Evolutionary conservation across 2,888 invertebrate species (phyloP).

Genomic region (Phlogophora meticulosa): DNA sequence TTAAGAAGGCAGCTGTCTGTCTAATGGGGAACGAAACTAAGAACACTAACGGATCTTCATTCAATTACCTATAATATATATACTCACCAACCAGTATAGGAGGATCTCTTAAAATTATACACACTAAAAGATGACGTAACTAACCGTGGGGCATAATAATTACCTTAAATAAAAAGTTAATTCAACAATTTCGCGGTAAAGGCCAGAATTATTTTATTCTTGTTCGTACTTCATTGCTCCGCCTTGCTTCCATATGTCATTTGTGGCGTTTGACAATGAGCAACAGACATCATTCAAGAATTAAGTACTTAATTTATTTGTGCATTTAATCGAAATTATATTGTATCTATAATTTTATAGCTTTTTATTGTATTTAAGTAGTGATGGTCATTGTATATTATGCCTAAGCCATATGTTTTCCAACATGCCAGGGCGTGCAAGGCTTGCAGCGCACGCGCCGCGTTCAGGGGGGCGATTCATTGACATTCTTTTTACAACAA

Average conservation of each 20-base stretch:
- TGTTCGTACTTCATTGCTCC: not conserved
- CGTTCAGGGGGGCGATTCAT: too few relatives aligned
- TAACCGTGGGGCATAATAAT: slow-evolving; percentile 13
- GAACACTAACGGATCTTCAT: too few relatives aligned
- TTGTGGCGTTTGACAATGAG: not conserved
- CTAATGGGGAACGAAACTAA: too few relatives aligned
- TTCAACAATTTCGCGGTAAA: not conserved
- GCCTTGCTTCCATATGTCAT: not conserved
- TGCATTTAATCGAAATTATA: slow-evolving; percentile 10
- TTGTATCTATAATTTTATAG: slow-evolving; percentile 4
- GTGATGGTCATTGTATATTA: slow-evolving; percentile 7
- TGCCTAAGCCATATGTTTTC: slow-evolving; percentile 24
- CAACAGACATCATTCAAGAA: not conserved
- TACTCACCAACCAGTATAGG: not conserved
- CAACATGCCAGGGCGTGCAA: not conserved
- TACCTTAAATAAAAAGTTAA: not conserved
- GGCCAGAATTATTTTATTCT: not conserved
- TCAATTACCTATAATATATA: too few relatives aligned
- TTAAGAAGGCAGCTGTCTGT: too few relatives aligned
- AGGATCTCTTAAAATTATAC: not conserved
- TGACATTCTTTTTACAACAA: too few relatives aligned
- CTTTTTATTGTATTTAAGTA: slow-evolving; percentile 1
- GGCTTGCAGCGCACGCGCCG: too few relatives aligned
- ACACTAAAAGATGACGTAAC: not conserved
- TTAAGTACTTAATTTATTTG: slow-evolving; percentile 11